Evolutionary conservation across 1,140 invertebrate genomes (phyloP), one percentile per base, ranked within the genome.

Genomic region (Tetragnatha versicolor): DNA sequence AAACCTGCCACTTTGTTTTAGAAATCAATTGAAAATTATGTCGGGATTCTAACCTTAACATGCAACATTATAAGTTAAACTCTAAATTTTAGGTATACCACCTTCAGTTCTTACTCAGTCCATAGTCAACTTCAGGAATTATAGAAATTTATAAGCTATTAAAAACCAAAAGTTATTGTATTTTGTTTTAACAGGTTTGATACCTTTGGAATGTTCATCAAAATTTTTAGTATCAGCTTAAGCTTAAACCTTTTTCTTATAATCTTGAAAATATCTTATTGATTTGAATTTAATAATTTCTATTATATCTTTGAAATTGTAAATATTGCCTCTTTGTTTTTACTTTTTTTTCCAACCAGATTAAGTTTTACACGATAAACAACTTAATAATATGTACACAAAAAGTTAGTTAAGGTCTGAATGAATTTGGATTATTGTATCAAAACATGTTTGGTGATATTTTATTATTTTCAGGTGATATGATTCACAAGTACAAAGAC

Each of bases 401-500:
- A n/a, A n/a, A n/a, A n/a, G n/a, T n/a, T n/a, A n/a, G n/a, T n/a
- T n/a, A n/a, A n/a, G n/a, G n/a, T n/a, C n/a, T n/a, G n/a, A n/a
- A n/a, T n/a, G n/a, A n/a, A n/a, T n/a, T n/a, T n/a, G n/a, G n/a
- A n/a, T n/a, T n/a, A n/a, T n/a, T n/a, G n/a, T n/a, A n/a, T n/a
- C n/a, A n/a, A n/a, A n/a, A n/a, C n/a, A n/a, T n/a, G n/a, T n/a
- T n/a, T n/a, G n/a, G n/a, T n/a, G n/a, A 37, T 7, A 33, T 81
- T 80, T 79, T 75, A 47, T 87, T 87, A 9, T n/a, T 76, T 82
- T 47, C 82, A 93, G 93, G 92, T 83, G 91, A 94, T 82, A 89
- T 92, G 86, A 89, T 90, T n/a, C 87, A 90, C 5, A 87, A 88
- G 60, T 92, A 94, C 82, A 92, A 92, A 85, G 89, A 89, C 68